These are phyloP conservation scores for Nephila pilipes DNA, from an alignment of 1,140 invertebrate species.

Conservation along the genomic window DNA sequence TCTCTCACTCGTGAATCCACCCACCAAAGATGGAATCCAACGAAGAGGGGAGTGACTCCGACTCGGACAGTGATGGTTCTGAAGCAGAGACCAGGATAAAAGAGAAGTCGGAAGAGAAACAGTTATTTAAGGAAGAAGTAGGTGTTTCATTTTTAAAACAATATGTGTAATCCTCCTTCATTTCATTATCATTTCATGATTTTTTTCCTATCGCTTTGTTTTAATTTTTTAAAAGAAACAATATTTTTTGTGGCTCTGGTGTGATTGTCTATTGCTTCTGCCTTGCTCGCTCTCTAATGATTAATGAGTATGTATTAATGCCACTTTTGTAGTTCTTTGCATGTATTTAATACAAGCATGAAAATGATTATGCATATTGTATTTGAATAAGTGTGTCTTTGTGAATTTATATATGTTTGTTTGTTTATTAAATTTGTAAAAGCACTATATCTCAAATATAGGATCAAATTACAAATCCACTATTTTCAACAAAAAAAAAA, in stretches of 20 bases:
- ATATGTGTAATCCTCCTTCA: constrained; percentile 54
- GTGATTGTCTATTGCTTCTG: constrained; percentile 46
- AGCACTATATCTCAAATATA: neutral
- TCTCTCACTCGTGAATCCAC: constrained; percentile 13
- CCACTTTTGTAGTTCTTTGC: neutral
- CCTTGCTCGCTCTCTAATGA: constrained; percentile 15
- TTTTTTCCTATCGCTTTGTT: neutral
- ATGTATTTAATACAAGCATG: neutral
- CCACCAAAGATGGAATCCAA: constrained; percentile 36
- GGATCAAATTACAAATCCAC: neutral
- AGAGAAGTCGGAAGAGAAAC: constrained; percentile 46
- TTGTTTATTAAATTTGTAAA: neutral
- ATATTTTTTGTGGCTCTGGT: neutral
- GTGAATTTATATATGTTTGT: neutral
- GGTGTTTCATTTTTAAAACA: constrained; percentile 64
- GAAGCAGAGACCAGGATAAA: constrained; percentile 4
- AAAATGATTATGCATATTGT: neutral
- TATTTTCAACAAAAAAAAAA: no score
- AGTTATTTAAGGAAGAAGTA: constrained; percentile 77
- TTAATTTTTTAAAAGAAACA: neutral
- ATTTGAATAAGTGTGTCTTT: neutral
- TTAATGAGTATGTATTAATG: neutral
- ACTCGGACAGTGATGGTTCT: constrained; percentile 16
- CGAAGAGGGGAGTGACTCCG: neutral
- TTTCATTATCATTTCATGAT: constrained; percentile 56